A percentile compares a stretch with the other conserved stretches of the same genome.
phyloP scores from a whole-genome alignment of 1,140 invertebrate genomes.

The Diabrotica virgifera region DNA sequence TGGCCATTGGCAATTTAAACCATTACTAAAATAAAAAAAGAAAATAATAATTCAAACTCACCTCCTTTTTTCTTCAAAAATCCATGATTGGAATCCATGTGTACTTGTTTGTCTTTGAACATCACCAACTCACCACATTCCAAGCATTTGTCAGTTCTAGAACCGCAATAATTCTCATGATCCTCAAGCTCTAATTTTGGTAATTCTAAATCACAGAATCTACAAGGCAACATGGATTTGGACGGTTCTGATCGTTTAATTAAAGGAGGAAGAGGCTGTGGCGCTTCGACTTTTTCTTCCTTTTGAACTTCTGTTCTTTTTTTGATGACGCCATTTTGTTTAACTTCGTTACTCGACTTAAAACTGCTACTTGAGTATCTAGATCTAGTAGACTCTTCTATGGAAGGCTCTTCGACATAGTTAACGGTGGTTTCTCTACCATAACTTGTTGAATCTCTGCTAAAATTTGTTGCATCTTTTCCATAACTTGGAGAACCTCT shows the following conservation, averaged over 20 bases:
- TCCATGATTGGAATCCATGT: constrained; percentile 60
- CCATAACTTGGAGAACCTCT: background rate
- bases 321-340: constrained; percentile 5
- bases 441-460: background rate
- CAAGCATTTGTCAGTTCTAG: constrained; percentile 61
- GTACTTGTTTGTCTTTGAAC: constrained; percentile 62
- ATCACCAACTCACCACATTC: constrained; percentile 65
- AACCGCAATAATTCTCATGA: constrained; percentile 66
- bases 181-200: constrained; percentile 55
- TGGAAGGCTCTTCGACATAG: too few species aligned
- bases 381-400: too few species aligned
- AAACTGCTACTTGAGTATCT: background rate
- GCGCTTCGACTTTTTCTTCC: constrained; percentile 4
- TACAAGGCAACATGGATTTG: constrained; percentile 49
- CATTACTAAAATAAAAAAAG: too few species aligned
- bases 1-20: too few species aligned
- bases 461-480: background rate
- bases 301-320: constrained; percentile 11
- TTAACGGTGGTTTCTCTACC: background rate
- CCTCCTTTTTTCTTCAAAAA: constrained; percentile 46
- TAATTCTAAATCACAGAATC: constrained; percentile 62
- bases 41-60: background rate
- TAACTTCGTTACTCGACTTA: constrained; percentile 6
- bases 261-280: background rate
- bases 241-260: constrained; percentile 13